A percentile compares a stretch with the other conserved stretches of the same genome.
These are phyloP conservation scores for Marcusenius ussheri DNA, from an alignment of 2,113 vertebrate species.

Conservation along the genomic window DNA sequence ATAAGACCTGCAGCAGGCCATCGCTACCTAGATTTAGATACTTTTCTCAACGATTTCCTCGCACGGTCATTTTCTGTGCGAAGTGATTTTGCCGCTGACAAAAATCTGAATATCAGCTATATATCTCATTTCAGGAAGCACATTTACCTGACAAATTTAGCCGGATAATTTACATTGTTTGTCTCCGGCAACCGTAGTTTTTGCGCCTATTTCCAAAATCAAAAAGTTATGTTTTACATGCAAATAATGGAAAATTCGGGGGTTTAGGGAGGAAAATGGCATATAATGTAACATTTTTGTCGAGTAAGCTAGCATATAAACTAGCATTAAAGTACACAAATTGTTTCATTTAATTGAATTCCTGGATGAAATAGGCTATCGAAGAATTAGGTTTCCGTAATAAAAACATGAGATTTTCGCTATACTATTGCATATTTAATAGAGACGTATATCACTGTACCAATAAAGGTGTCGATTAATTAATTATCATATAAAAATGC, in stretches of 20 bases:
- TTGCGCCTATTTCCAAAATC: background rate
- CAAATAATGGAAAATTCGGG: background rate
- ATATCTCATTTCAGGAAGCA: background rate
- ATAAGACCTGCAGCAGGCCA: constrained; percentile 30
- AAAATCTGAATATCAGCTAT: background rate
- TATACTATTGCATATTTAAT: background rate
- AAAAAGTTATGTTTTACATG: background rate
- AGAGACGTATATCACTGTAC: background rate
- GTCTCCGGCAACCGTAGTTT: background rate
- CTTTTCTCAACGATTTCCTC: constrained; percentile 34
- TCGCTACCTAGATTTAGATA: constrained; percentile 24
- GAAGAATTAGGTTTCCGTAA: background rate
- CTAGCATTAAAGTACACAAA: background rate
- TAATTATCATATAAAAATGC: background rate
- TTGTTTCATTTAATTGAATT: background rate
- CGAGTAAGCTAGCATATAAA: background rate
- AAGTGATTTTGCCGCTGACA: background rate
- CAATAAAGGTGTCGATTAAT: background rate
- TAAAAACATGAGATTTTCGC: background rate
- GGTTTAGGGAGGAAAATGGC: background rate
- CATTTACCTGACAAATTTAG: background rate
- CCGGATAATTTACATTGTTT: background rate
- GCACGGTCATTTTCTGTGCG: constrained; percentile 26
- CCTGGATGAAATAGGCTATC: background rate
- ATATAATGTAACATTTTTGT: background rate